Conservation (phyloP, 1,140 invertebrate species). For the Aphelinus atriplicis region DNA sequence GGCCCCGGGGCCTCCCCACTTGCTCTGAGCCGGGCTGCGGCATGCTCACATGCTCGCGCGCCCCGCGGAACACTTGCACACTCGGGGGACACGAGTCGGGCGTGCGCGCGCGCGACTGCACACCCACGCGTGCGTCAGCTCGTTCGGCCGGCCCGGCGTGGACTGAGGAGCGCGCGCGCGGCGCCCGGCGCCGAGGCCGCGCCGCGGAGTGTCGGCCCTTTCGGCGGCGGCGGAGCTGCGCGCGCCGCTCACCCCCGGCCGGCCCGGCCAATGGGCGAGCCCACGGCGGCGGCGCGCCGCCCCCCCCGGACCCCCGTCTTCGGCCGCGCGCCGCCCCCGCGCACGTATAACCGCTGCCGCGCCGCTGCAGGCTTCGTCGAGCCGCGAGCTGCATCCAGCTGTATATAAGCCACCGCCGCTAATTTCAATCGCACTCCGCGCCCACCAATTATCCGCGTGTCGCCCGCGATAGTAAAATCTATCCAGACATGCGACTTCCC, state of each 20-base stretch:
- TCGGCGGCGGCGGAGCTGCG: constrained; percentile 43
- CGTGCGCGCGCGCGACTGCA: constrained; percentile 43
- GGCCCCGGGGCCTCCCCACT: not conserved
- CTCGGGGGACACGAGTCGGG: constrained; percentile 21
- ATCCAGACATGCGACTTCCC: too few species aligned
- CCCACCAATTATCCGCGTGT: not conserved
- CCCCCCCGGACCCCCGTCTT: constrained; percentile 64
- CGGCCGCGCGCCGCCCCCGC: constrained; percentile 47
- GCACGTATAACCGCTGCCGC: not conserved
- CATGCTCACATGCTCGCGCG: too few species aligned
- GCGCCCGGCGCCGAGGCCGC: constrained; percentile 18
- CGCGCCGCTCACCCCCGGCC: constrained; percentile 58
- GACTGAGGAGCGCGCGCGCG: constrained; percentile 52
- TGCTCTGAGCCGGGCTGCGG: not conserved
- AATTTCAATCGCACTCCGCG: constrained; percentile 16
- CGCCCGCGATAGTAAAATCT: too few species aligned
- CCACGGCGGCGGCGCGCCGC: constrained; percentile 51
- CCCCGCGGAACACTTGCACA: too few species aligned
- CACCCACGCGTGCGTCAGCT: constrained; percentile 41
- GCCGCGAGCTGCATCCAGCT: not conserved
- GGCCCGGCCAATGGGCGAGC: constrained; percentile 48
- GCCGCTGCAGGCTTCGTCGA: not conserved
- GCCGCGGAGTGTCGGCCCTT: constrained; percentile 19
- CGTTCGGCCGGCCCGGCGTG: constrained; percentile 58
- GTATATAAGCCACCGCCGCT: not conserved